Evolutionary conservation across 30 jellyfish, hydroid and myxozoan species (phyloP).

Genomic region (Catostylus mosaicus): DNA sequence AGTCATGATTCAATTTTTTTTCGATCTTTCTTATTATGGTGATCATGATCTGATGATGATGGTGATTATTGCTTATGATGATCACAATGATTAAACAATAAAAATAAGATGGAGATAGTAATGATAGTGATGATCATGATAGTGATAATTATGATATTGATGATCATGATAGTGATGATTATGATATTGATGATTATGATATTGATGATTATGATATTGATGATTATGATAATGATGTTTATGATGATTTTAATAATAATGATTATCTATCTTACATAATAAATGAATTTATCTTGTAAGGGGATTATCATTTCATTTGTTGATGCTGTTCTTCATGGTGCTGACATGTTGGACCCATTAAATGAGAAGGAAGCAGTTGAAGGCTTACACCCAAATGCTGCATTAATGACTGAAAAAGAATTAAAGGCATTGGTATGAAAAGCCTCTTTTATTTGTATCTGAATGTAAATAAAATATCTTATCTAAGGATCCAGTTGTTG

Average conservation of each 20-base stretch:
- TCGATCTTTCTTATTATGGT: too few relatives aligned
- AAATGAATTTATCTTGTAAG: constrained; percentile 19
- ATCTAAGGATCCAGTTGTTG: too few relatives aligned
- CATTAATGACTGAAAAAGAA: constrained; percentile 87
- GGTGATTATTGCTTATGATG: neutral
- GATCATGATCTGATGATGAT: neutral
- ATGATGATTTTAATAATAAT: neutral
- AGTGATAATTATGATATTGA: too few relatives aligned
- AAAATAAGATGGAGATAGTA: neutral
- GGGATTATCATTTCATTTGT: constrained; percentile 71
- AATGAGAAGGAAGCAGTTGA: constrained; percentile 57
- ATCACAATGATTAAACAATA: neutral
- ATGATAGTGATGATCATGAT: neutral
- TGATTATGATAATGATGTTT: too few relatives aligned
- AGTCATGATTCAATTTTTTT: too few relatives aligned
- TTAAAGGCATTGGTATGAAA: constrained; percentile 80
- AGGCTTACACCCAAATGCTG: constrained; percentile 70
- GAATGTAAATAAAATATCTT: too few relatives aligned
- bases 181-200: too few relatives aligned
- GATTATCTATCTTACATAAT: neutral
- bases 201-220: too few relatives aligned
- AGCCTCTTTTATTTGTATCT: neutral
- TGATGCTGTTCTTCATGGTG: constrained; percentile 70
- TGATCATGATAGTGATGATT: too few relatives aligned
- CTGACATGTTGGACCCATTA: constrained; percentile 57